A percentile compares a stretch with the other conserved stretches of the same genome.
phyloP scores from a whole-genome alignment of 2,113 vertebrate species.

The Ploceus nigricollis region DNA sequence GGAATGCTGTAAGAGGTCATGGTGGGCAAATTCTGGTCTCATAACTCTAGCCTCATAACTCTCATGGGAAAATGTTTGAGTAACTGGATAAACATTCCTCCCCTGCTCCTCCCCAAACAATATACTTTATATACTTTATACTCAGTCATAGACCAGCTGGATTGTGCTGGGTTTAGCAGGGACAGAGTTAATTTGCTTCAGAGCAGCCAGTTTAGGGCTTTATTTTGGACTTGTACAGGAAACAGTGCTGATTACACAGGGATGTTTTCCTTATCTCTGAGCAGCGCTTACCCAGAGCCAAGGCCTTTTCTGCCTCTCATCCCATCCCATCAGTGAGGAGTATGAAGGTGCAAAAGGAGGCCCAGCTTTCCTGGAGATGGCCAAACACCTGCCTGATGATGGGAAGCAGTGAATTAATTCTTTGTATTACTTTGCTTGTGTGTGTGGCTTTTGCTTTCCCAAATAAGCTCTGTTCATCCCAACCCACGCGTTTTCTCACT shows the following conservation, averaged over 20 bases:
- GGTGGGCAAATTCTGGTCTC: background rate
- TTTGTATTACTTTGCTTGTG: background rate
- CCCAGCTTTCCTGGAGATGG: background rate
- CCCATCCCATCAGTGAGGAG: rapidly evolving
- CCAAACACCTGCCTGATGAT: background rate
- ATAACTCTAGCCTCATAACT: background rate
- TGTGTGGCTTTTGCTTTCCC: background rate
- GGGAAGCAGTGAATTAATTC: background rate
- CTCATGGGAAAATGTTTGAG: background rate
- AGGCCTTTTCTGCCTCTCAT: background rate
- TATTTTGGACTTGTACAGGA: background rate
- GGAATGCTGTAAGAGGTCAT: background rate
- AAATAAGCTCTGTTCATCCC: background rate
- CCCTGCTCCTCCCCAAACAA: rapidly evolving
- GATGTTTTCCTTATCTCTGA: background rate
- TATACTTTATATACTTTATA: background rate
- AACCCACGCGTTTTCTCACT: background rate
- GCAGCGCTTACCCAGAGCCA: background rate
- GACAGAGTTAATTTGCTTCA: background rate
- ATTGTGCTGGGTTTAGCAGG: background rate
- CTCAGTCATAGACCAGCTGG: background rate
- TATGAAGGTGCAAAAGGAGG: background rate
- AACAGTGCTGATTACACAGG: background rate
- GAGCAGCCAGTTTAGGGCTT: background rate
- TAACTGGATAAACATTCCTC: background rate